Evolutionary conservation across 2,888 invertebrate genomes (phyloP), one percentile per base, ranked within the genome.

Genomic region (Eueremaeus valkanovi): DNA sequence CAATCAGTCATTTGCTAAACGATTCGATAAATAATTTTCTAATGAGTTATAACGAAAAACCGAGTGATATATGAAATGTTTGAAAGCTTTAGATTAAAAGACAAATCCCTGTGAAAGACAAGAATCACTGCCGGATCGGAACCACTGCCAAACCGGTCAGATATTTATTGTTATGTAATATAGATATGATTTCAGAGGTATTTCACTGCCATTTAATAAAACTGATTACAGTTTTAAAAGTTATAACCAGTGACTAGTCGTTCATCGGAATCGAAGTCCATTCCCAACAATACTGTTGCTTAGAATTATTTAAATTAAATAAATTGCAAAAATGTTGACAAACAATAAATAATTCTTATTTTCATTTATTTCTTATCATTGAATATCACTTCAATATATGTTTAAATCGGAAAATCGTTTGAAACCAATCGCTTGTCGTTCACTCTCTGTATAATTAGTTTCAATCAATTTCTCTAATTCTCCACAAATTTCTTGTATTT

Each of bases 381-480:
- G 16, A 13, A 45, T 1, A 27, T 70, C 70, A 42, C 0, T 29
- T 8, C 24, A 45, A 45, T 42, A n/a, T n/a, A n/a, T n/a, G n/a
- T n/a, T n/a, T n/a, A n/a, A n/a, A n/a, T n/a, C n/a, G n/a, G n/a
- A n/a, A n/a, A n/a, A n/a, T n/a, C n/a, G n/a, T 33, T 3, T 21
- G 27, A 16, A 70, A 16, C 76, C 77, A 49, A 78, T 78, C 16
- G 76, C 74, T 13, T 78, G 70, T 33, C 78, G 80, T 51, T 81
- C 81, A 81, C 97, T 96, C 40, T 89, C 87, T 0, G 88, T 87
- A 82, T 94, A 97, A 73, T 90, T 89, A 36, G 90, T 89, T 78
- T 87, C 87, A 0, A 88, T 84, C 16, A 96, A 85, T 27, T 70
- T 70, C 27, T 42, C 45, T 9, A 70, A 45, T 70, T 70, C 42